phyloP scores from a whole-genome alignment of 1,140 invertebrate species.

The Drosophila littoralis region DNA sequence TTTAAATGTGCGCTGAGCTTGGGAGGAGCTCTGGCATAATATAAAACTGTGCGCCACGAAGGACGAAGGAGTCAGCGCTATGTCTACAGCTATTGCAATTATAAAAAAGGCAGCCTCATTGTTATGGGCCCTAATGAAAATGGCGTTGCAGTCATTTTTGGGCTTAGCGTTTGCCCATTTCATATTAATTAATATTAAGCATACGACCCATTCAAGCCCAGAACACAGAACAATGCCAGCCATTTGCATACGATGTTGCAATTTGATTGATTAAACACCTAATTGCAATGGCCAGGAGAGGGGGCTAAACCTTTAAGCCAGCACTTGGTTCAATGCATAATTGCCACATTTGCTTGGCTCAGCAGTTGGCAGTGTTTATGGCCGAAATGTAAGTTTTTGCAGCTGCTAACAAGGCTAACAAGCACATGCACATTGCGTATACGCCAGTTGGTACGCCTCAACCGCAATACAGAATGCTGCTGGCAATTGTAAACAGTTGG shows the following conservation, averaged over 20 bases:
- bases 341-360: conserved; percentile 13
- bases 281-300: conserved; percentile 39
- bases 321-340: conserved; percentile 1
- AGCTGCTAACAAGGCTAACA: conserved; percentile 1
- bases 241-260: conserved; percentile 64
- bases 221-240: conserved; percentile 11
- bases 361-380: conserved; percentile 5
- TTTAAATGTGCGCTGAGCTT: background rate
- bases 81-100: conserved; percentile 74
- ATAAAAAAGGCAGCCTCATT: conserved; percentile 60
- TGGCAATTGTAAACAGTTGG: conserved; percentile 22
- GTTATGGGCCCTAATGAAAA: conserved; percentile 75
- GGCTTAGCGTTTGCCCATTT: conserved; percentile 67
- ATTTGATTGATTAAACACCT: conserved; percentile 80
- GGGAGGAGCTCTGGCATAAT: conserved; percentile 21
- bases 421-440: conserved; percentile 12
- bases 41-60: conserved; percentile 24
- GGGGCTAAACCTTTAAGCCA: conserved; percentile 9
- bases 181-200: conserved; percentile 80
- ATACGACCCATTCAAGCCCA: conserved; percentile 28
- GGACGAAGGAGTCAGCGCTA: conserved; percentile 22
- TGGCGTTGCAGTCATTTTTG: conserved; percentile 61
- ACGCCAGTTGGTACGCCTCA: conserved; percentile 1
- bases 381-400: conserved; percentile 5
- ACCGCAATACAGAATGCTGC: conserved; percentile 18